Evolutionary conservation across 1,140 invertebrate species (phyloP).

Genomic region (Metaphire vulgaris): DNA sequence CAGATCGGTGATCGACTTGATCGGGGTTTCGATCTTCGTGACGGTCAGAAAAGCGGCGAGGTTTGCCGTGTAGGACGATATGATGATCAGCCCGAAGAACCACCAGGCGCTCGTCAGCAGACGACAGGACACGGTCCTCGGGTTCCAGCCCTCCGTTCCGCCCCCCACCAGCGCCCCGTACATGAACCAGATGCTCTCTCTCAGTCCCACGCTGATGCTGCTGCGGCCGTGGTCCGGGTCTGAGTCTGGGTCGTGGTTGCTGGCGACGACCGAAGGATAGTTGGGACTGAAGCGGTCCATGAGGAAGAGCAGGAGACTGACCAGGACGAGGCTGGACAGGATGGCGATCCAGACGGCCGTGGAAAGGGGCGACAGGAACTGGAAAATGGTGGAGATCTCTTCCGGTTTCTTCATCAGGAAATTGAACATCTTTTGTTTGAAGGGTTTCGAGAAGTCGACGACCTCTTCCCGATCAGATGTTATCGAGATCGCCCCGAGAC

Average conservation of each 20-base stretch:
- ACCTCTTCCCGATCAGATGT: slow-evolving; percentile 28
- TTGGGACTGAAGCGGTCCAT: slow-evolving; percentile 81
- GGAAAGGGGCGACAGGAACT: slow-evolving; percentile 91
- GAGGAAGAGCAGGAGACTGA: slow-evolving; percentile 82
- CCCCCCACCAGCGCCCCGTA: slow-evolving; percentile 47
- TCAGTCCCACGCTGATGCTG: slow-evolving; percentile 39
- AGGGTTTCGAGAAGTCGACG: slow-evolving; percentile 32
- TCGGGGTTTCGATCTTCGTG: slow-evolving; percentile 51
- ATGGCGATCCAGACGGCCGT: slow-evolving; percentile 59
- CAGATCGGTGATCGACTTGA: slow-evolving; percentile 49
- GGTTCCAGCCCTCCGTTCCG: slow-evolving; percentile 36
- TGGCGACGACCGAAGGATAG: slow-evolving; percentile 42
- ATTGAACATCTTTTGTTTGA: slow-evolving; percentile 25
- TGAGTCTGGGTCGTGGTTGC: no score
- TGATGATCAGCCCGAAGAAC: slow-evolving; percentile 51
- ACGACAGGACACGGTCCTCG: slow-evolving; percentile 43
- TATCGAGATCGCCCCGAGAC: slow-evolving; percentile 28
- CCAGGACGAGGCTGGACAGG: slow-evolving; percentile 58
- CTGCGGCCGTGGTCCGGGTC: no score
- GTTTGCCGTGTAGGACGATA: slow-evolving; percentile 53
- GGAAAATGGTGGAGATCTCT: slow-evolving; percentile 58
- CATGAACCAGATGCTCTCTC: slow-evolving; percentile 50
- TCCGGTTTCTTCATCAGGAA: slow-evolving; percentile 21
- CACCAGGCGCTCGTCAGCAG: slow-evolving; percentile 50
- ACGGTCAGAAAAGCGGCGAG: slow-evolving; percentile 52